Base-by-base conservation (phyloP, 2,113 vertebrate species). In the Cochlearius cochlearius region DNA sequence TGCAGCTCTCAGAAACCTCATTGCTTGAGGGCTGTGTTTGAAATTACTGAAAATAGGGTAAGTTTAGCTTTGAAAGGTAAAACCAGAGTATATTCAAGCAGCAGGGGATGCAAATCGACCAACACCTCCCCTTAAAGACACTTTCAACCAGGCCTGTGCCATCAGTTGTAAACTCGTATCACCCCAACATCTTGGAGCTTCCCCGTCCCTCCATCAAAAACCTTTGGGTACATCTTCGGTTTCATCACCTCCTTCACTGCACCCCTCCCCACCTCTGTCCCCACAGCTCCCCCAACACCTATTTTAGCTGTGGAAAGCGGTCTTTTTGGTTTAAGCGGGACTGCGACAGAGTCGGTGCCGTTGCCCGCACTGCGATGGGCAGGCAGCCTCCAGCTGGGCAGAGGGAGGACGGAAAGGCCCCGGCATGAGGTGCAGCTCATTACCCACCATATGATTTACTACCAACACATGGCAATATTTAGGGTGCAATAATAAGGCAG, bases 401-500 rank as follows among this genome's bases (percentile, higher is more conserved):
- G 15, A 29, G 19, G 7, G 17, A 72, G 49, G 26, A 53, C 1
- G 2, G 45, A 34, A 72, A 68, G 45, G 69, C 22, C 34, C 30
- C 64, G 21, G 30, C 66, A 32, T 0, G 7, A 88, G 41, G 50
- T 20, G 68, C 58, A 63, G 53, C 68, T 94, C 83, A 19, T 75
- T 69, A 64, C 73, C 38, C 2, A 1, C 66, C 26, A 4, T 10
- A 10, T 7, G 41, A 91, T 91, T 89, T 79, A 78, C 79, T 52
- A 26, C 41, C 60, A 43, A 43, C 62, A 63, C 50, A 66, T 0
- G 1, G 69, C 64, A 86, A 74, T 84, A 60, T 88, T 91, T 53
- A 95, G 91, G 49, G 38, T 10, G 73, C 92, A 90, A 73, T 69
- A 86, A 94, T 68, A 92, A 77, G 92, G 94, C 10, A 3, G 55